A percentile compares a stretch with the other conserved stretches of the same genome.
Conservation (phyloP, 2,888 invertebrate species). For the Camponotus fellah region DNA sequence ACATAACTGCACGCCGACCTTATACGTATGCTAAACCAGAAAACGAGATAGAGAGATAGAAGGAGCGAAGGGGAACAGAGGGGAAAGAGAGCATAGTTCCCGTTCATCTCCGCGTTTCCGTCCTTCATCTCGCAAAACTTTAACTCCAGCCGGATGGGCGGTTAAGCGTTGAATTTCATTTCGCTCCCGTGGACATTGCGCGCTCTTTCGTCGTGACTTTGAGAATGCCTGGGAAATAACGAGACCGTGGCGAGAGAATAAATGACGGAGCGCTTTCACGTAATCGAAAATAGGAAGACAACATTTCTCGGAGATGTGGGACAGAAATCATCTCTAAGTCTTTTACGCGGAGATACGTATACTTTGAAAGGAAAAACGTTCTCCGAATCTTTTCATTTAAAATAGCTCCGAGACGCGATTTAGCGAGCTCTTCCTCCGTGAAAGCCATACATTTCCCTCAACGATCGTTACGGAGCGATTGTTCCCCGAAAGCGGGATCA, state of each 20-base stretch:
- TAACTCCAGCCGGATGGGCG: constrained; percentile 10
- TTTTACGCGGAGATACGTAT: not conserved
- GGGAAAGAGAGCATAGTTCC: constrained; percentile 8
- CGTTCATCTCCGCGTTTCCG: constrained; percentile 46
- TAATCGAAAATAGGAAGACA: constrained; percentile 21
- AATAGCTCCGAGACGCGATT: not conserved
- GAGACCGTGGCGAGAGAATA: constrained; percentile 6
- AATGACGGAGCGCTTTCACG: not conserved
- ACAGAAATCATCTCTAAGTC: not conserved
- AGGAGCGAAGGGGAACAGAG: not conserved
- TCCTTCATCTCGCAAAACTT: constrained; percentile 41
- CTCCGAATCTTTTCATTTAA: not conserved
- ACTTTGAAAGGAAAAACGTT: not conserved
- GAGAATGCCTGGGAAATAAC: constrained; percentile 33
- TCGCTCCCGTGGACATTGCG: constrained; percentile 56
- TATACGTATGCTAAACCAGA: constrained; percentile 76
- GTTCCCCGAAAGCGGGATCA: constrained; percentile 36
- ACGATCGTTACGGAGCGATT: constrained; percentile 12
- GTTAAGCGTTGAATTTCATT: constrained; percentile 80
- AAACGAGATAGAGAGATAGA: constrained; percentile 49
- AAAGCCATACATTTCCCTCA: constrained; percentile 4
- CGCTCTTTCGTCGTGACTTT: constrained; percentile 33
- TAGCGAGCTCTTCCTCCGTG: not conserved
- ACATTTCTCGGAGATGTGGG: constrained; percentile 1
- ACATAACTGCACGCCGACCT: constrained; percentile 70